phyloP scores from a whole-genome alignment of 2,797 vertebrate genomes.

The Pristis pectinata region DNA sequence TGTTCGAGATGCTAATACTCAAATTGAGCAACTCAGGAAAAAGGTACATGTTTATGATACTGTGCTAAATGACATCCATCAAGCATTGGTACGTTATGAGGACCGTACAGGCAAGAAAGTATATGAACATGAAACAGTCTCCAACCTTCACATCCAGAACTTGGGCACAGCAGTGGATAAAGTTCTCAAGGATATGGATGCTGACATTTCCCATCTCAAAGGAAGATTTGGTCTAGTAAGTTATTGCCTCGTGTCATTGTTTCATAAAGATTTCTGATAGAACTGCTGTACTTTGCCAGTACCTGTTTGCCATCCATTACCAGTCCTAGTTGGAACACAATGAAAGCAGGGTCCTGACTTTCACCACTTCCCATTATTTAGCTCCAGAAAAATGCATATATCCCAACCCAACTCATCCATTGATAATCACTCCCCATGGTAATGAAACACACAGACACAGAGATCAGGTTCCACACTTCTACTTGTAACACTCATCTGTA shows the following conservation, averaged over 20 bases:
- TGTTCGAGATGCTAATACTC: slow-evolving; percentile 58
- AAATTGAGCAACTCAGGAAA: slow-evolving; percentile 53
- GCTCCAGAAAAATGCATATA: no score
- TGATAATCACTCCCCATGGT: background rate
- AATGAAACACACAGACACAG: background rate
- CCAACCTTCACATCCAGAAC: slow-evolving; percentile 43
- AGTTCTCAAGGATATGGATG: slow-evolving; percentile 49
- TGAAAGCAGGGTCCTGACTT: no score
- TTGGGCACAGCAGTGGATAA: slow-evolving; percentile 49
- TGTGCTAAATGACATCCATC: slow-evolving; percentile 56
- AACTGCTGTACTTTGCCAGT: background rate
- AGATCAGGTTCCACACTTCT: background rate
- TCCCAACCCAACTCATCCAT: no score
- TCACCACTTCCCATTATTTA: background rate
- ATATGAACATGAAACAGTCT: slow-evolving; percentile 38
- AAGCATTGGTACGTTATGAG: slow-evolving; percentile 49
- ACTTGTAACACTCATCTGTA: background rate
- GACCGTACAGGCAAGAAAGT: slow-evolving; percentile 48
- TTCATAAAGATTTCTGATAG: background rate
- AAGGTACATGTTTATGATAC: slow-evolving; percentile 54
- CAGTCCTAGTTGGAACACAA: background rate
- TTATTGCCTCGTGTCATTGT: slow-evolving; percentile 40
- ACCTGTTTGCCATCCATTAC: background rate
- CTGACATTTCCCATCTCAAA: slow-evolving; percentile 53
- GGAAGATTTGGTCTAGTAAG: slow-evolving; percentile 59